phyloP scores from a whole-genome alignment of 2,797 vertebrate genomes.

The Hemibagrus guttatus region DNA sequence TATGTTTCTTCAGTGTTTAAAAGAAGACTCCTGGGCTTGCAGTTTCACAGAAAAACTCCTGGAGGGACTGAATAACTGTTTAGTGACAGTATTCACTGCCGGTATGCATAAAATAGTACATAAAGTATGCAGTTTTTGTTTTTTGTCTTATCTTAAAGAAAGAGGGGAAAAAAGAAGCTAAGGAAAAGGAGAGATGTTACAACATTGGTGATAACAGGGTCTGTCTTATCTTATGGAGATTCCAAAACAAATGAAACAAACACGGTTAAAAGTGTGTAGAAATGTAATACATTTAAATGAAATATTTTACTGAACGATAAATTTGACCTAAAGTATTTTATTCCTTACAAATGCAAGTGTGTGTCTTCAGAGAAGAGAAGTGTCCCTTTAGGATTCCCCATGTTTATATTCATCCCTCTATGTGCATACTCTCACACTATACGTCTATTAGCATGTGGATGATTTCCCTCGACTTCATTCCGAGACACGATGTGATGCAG shows the following conservation, averaged over 20 bases:
- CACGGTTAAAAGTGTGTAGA: not conserved
- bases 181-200: not conserved
- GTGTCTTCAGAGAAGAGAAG: not conserved
- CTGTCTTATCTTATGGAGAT: not conserved
- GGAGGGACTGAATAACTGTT: too few species aligned
- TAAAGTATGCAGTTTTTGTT: too few species aligned
- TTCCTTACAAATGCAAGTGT: not conserved
- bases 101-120: too few species aligned
- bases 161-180: not conserved
- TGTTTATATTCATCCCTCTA: not conserved
- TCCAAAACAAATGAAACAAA: not conserved
- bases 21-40: too few species aligned
- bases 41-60: too few species aligned
- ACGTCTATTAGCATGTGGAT: not conserved
- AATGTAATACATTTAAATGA: too few species aligned
- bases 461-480: not conserved
- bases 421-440: not conserved
- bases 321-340: not conserved
- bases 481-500: not conserved
- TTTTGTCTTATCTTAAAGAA: not conserved
- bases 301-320: too few species aligned
- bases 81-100: too few species aligned
- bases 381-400: not conserved
- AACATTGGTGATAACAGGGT: not conserved
- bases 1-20: too few species aligned